These are phyloP conservation scores for Euwallacea similis DNA, from an alignment of 1,140 invertebrate species.

Conservation along the genomic window DNA sequence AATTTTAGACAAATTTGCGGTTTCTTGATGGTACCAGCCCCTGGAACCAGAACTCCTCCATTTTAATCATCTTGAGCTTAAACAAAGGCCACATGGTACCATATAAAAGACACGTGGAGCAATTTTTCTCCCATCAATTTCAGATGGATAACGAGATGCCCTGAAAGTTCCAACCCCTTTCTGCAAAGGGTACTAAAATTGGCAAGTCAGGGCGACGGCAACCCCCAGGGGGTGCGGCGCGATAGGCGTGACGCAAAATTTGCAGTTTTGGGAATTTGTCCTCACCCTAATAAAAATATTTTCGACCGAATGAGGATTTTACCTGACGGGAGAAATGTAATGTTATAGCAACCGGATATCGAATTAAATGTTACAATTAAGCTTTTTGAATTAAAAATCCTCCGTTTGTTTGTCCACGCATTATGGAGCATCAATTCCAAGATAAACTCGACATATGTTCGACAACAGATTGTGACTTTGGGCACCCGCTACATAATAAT, in stretches of 20 bases:
- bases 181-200: neutral
- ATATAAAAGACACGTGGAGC: too few species aligned
- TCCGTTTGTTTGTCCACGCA: constrained; percentile 20
- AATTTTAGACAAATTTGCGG: too few species aligned
- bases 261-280: neutral
- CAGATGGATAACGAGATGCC: too few species aligned
- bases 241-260: constrained; percentile 6
- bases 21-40: too few species aligned
- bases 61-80: too few species aligned
- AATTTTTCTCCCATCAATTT: neutral
- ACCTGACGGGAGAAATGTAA: too few species aligned
- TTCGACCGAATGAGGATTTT: too few species aligned
- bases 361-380: constrained; percentile 23
- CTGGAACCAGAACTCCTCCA: too few species aligned
- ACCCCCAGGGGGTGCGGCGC: neutral
- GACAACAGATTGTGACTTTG: constrained; percentile 35
- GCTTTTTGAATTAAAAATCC: constrained; percentile 18
- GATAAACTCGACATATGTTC: constrained; percentile 28
- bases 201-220: constrained; percentile 1
- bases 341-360: constrained; percentile 8
- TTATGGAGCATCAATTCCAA: neutral
- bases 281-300: too few species aligned
- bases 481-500: constrained; percentile 32
- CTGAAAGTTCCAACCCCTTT: neutral
- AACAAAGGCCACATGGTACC: too few species aligned